A percentile compares a stretch with the other conserved stretches of the same genome.
Conservation (phyloP, 2,888 invertebrate genomes). For the Ornithoptera alexandrae region DNA sequence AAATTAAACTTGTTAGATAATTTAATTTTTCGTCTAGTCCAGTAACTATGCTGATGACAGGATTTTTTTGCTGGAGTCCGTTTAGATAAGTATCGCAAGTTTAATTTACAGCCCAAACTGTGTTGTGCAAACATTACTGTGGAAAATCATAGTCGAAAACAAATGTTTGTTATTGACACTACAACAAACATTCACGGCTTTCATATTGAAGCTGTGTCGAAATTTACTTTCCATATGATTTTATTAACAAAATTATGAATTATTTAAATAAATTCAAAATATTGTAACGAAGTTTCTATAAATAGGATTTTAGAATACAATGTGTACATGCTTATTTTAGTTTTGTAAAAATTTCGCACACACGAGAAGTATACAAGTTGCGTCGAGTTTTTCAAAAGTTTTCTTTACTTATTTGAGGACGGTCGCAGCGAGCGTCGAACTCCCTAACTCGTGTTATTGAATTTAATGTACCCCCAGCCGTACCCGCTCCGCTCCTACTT, state of each 20-base stretch:
- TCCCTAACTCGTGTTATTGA: slow-evolving; percentile 79
- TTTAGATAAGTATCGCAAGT: too few species aligned
- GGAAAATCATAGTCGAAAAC: too few species aligned
- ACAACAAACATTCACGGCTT: too few species aligned
- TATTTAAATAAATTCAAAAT: neutral
- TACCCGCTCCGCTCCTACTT: slow-evolving; percentile 66
- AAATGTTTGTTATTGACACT: too few species aligned
- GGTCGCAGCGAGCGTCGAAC: slow-evolving; percentile 76
- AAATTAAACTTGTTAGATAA: neutral
- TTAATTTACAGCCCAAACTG: too few species aligned
- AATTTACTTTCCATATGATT: too few species aligned
- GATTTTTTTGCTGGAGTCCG: too few species aligned
- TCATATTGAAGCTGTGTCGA: too few species aligned
- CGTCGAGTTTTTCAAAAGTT: slow-evolving; percentile 70
- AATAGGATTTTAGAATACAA: slow-evolving; percentile 18
- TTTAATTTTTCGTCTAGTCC: neutral
- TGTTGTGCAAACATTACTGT: too few species aligned
- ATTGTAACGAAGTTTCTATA: neutral
- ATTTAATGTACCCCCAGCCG: slow-evolving; percentile 74
- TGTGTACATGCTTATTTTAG: slow-evolving; percentile 46
- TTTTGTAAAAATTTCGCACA: slow-evolving; percentile 60
- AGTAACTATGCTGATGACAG: neutral
- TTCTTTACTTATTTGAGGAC: slow-evolving; percentile 77
- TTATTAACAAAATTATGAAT: neutral
- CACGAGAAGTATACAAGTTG: slow-evolving; percentile 68